Evolutionary conservation across 2,113 vertebrate species (phyloP).

Genomic region (Cebidichthys violaceus): DNA sequence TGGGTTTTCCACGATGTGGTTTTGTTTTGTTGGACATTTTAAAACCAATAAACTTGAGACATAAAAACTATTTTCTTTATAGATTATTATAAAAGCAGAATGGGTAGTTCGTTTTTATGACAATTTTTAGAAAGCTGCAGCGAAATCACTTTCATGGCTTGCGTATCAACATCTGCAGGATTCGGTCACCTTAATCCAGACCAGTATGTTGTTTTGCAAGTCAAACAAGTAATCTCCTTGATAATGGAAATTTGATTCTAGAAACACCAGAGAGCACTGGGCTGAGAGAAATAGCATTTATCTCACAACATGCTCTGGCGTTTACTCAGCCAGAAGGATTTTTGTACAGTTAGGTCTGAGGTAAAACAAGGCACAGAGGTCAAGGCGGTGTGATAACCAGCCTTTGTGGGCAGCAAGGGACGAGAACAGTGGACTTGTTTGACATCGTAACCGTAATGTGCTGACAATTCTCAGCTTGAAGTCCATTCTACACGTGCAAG

Average conservation of each 20-base stretch:
- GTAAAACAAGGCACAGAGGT: conserved; percentile 19
- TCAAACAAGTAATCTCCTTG: background rate
- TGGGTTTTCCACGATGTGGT: background rate
- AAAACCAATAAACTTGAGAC: too few species aligned
- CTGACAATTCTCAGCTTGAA: conserved; percentile 21
- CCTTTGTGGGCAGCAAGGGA: background rate
- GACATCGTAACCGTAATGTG: conserved; percentile 8
- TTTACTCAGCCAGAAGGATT: background rate
- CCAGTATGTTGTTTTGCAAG: background rate
- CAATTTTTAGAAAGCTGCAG: background rate
- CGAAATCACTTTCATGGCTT: background rate
- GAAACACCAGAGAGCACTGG: background rate
- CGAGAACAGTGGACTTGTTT: background rate
- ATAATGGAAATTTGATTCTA: background rate
- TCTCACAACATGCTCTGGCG: background rate
- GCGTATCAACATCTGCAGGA: background rate
- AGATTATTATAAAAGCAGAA: background rate
- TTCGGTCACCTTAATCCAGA: background rate
- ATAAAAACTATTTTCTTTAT: too few species aligned
- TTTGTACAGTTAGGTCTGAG: background rate
- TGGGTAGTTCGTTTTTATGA: background rate
- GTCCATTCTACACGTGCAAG: conserved; percentile 39
- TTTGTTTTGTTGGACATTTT: background rate
- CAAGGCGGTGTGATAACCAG: background rate
- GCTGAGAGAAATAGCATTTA: background rate